Conservation (phyloP, 2,113 vertebrate species). For the Nettapus auritus region DNA sequence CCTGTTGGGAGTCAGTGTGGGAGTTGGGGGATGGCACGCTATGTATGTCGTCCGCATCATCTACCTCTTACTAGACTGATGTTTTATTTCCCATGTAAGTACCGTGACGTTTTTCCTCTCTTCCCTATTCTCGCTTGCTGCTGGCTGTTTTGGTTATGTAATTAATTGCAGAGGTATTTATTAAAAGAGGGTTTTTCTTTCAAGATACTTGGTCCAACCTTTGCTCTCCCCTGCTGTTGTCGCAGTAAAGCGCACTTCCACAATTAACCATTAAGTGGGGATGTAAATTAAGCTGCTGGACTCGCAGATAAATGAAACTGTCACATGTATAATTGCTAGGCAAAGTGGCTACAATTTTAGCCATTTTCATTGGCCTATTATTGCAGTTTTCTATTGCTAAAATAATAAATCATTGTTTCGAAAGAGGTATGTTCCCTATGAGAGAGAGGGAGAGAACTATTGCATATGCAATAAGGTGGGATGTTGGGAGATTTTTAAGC, state of each 20-base stretch:
- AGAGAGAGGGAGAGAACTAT: neutral
- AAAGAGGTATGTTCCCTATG: neutral
- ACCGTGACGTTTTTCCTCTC: neutral
- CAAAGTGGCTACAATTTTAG: slow-evolving; percentile 67
- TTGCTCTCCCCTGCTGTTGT: neutral
- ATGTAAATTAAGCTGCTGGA: slow-evolving; percentile 66
- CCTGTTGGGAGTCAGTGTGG: neutral
- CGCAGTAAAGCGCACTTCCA: slow-evolving; percentile 45
- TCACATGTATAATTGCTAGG: slow-evolving; percentile 71
- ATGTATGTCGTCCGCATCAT: neutral
- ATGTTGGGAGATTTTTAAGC: neutral
- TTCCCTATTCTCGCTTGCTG: neutral
- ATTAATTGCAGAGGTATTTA: slow-evolving; percentile 58
- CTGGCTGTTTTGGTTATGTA: slow-evolving; percentile 30
- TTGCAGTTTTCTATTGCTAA: slow-evolving; percentile 56
- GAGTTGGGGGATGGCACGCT: neutral
- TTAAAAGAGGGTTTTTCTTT: slow-evolving; percentile 53
- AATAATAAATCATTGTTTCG: slow-evolving; percentile 66
- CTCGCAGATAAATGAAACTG: slow-evolving; percentile 73
- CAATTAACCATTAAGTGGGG: slow-evolving; percentile 61
- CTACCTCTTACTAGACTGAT: neutral
- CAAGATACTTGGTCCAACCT: neutral
- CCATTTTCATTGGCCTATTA: slow-evolving; percentile 63
- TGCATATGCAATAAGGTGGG: neutral
- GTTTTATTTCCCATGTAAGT: slow-evolving; percentile 28